A percentile compares a stretch with the other conserved stretches of the same genome.
phyloP scores from a whole-genome alignment of 1,140 invertebrate species.

The Tetragonula clypearis region DNA sequence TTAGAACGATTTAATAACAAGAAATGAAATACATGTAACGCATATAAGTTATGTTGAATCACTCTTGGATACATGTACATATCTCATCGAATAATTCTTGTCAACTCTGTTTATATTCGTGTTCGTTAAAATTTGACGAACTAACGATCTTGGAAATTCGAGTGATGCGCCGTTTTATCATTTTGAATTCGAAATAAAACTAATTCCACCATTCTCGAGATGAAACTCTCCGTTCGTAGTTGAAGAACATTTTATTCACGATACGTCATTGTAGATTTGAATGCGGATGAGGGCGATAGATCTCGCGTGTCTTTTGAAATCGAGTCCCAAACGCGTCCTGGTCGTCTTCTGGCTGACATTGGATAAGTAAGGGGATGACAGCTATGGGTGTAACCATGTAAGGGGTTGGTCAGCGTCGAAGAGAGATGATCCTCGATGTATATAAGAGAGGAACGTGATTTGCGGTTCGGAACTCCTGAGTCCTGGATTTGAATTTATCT shows the following conservation, averaged over 20 bases:
- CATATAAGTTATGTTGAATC: background rate
- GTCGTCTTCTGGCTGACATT: slow-evolving; percentile 61
- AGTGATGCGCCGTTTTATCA: background rate
- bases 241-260: slow-evolving; percentile 22
- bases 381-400: slow-evolving; percentile 65
- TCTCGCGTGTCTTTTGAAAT: slow-evolving; percentile 66
- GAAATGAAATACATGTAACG: background rate
- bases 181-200: background rate
- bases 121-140: background rate
- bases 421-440: slow-evolving; percentile 77
- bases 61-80: background rate
- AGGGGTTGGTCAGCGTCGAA: slow-evolving; percentile 74
- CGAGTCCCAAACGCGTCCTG: slow-evolving; percentile 54
- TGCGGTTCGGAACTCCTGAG: slow-evolving; percentile 74
- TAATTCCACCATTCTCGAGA: background rate
- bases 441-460: slow-evolving; percentile 76
- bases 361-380: slow-evolving; percentile 76
- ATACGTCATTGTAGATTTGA: slow-evolving; percentile 34
- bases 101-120: background rate
- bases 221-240: background rate
- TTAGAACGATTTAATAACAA: slow-evolving; percentile 10
- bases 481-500: slow-evolving; percentile 79
- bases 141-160: background rate
- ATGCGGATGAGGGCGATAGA: slow-evolving; percentile 40
- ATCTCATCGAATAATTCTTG: background rate